Percentiles rank a stretch among this genome's conserved stretches.
These are phyloP conservation scores for Rhagonycha fulva DNA, from an alignment of 2,888 invertebrate genomes.

Conservation along the genomic window DNA sequence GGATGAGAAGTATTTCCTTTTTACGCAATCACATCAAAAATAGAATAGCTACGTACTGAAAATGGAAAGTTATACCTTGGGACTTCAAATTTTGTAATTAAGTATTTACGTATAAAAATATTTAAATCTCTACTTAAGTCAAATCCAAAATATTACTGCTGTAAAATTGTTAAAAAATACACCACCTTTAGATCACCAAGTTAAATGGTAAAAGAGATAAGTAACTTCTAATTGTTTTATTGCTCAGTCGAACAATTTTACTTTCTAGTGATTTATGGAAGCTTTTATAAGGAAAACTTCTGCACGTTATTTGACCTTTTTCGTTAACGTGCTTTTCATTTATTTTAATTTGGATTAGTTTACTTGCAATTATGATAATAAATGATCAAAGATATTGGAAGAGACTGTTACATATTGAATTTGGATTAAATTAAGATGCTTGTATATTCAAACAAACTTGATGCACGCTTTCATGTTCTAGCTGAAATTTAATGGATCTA, in stretches of 20 bases:
- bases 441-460: slow-evolving; percentile 1
- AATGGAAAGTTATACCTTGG: too few relatives aligned
- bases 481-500: slow-evolving; percentile 8
- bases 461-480: neutral
- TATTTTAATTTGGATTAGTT: slow-evolving; percentile 2
- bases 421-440: slow-evolving; percentile 4
- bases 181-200: neutral
- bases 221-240: slow-evolving; percentile 3
- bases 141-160: neutral
- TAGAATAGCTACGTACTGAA: too few relatives aligned
- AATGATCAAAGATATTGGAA: neutral
- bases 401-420: neutral
- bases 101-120: neutral
- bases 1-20: too few relatives aligned
- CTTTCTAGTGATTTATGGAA: neutral
- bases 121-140: neutral
- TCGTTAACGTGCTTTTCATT: neutral
- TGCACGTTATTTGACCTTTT: neutral
- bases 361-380: neutral
- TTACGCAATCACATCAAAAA: too few relatives aligned
- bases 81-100: too few relatives aligned
- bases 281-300: neutral
- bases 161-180: neutral
- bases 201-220: neutral
- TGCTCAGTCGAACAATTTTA: neutral